Base-by-base conservation (phyloP, 1,140 invertebrate species). In the Plectus sambesii region DNA sequence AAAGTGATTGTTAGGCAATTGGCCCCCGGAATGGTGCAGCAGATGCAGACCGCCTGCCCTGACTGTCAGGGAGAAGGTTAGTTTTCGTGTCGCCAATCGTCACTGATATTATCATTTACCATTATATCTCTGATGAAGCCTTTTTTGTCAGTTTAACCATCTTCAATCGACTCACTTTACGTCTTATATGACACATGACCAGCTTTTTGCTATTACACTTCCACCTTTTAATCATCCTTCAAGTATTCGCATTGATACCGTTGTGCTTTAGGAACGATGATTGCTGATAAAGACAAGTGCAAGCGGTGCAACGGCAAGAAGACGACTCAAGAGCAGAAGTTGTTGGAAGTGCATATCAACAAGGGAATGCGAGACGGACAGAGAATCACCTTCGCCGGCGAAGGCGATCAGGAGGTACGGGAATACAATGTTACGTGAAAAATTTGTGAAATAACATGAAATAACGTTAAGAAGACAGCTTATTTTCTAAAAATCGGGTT, bases 211-310 rank as follows among this genome's bases (percentile, higher is more conserved):
- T n/a, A n/a, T n/a, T n/a, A n/a, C n/a, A n/a, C n/a, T n/a, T n/a
- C n/a, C n/a, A n/a, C n/a, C n/a, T n/a, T n/a, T n/a, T n/a, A n/a
- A n/a, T n/a, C n/a, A n/a, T n/a, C n/a, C n/a, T n/a, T n/a, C n/a
- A n/a, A n/a, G n/a, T n/a, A n/a, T n/a, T n/a, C n/a, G n/a, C n/a
- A n/a, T 51, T 46, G 23, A 49, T 35, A 41, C 4, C 47, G 37
- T 29, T 37, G 19, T 44, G 35, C 23, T 62, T 37, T 36, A 73
- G 73, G 82, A 36, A 80, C 82, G 68, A 77, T 77, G 26, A 82
- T 89, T 51, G 80, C 78, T 63, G 81, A 85, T n/a, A 74, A 75
- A 56, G 81, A 86, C 69, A 77, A 78, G 27, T 93, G 87, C 69
- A 76, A 77, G 58, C 74, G 72, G 33, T 93, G 88, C 68, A 75